phyloP scores from a whole-genome alignment of 1,140 invertebrate genomes.

The Octopus bimaculoides region DNA sequence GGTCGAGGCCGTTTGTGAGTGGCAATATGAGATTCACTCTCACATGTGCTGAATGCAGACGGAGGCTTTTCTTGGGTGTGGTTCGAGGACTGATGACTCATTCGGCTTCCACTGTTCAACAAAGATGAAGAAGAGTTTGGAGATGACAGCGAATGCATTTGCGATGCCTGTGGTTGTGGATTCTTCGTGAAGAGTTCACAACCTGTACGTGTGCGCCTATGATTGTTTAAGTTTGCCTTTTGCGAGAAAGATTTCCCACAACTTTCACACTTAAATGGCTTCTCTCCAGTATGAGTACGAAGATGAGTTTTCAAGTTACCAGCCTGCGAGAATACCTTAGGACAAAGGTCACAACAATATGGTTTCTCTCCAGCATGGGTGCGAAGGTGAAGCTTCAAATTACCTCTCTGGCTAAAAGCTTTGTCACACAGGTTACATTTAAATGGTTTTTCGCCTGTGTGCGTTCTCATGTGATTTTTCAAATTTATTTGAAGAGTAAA shows the following conservation, averaged over 20 bases:
- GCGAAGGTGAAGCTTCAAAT: conserved; percentile 23
- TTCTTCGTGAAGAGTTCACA: too few relatives aligned
- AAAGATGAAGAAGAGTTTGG: too few relatives aligned
- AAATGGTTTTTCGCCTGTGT: conserved; percentile 25
- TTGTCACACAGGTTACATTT: conserved; percentile 26
- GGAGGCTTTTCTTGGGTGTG: too few relatives aligned
- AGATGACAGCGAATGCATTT: too few relatives aligned
- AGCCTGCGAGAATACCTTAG: conserved; percentile 69
- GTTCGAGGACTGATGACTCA: too few relatives aligned
- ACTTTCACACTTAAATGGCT: neutral
- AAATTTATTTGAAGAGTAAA: conserved; percentile 1
- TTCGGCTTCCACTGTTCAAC: too few relatives aligned
- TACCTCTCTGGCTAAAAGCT: conserved; percentile 74
- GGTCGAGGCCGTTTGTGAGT: too few relatives aligned
- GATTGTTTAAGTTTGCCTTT: neutral
- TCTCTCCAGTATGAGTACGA: conserved; percentile 26
- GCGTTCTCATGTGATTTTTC: conserved; percentile 13
- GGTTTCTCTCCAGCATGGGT: conserved; percentile 30
- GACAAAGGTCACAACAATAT: conserved; percentile 27
- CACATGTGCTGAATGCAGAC: too few relatives aligned
- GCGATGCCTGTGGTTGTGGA: too few relatives aligned
- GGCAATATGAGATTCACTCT: too few relatives aligned
- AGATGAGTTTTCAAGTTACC: conserved; percentile 70
- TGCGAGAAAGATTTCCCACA: neutral
- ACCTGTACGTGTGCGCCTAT: neutral